Conservation (phyloP, 2,797 vertebrate genomes). For the Salmo trutta region DNA sequence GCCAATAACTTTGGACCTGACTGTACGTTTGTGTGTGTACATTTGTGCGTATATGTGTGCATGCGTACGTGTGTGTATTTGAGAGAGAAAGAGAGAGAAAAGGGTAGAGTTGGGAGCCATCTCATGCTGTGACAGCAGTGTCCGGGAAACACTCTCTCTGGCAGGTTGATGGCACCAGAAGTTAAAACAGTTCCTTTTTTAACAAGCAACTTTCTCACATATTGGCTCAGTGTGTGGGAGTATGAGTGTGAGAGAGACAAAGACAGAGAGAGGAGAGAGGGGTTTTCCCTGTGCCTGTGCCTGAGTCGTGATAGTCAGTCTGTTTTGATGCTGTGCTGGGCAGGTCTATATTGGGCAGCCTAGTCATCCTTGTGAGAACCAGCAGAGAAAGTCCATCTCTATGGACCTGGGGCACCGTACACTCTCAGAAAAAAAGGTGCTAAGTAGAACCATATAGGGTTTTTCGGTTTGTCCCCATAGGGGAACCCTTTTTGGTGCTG, state of each 20-base stretch:
- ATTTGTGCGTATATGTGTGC: not conserved
- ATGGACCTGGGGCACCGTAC: not conserved
- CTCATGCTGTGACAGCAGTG: slow-evolving; percentile 14
- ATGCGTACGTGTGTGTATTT: not conserved
- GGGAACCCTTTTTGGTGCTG: no score
- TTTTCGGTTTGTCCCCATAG: no score
- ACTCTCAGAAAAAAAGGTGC: no score
- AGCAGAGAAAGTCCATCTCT: not conserved
- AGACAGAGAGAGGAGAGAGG: not conserved
- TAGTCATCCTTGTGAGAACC: not conserved
- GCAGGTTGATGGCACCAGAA: slow-evolving; percentile 22
- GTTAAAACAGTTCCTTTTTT: slow-evolving; percentile 18
- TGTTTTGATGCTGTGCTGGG: slow-evolving; percentile 10
- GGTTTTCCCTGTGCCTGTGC: not conserved
- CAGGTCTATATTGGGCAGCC: slow-evolving; percentile 1
- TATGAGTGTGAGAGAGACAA: not conserved
- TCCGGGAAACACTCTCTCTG: slow-evolving; percentile 16
- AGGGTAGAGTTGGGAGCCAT: slow-evolving; percentile 1
- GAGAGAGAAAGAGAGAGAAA: no score
- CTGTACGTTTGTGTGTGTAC: not conserved
- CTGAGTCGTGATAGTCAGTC: no score
- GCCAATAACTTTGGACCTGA: not conserved
- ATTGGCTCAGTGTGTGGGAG: slow-evolving; percentile 14
- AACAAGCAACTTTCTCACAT: slow-evolving; percentile 23
- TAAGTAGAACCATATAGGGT: no score